These are phyloP conservation scores for Zaprionus ornatus DNA, from an alignment of 1,140 invertebrate genomes.

Conservation along the genomic window DNA sequence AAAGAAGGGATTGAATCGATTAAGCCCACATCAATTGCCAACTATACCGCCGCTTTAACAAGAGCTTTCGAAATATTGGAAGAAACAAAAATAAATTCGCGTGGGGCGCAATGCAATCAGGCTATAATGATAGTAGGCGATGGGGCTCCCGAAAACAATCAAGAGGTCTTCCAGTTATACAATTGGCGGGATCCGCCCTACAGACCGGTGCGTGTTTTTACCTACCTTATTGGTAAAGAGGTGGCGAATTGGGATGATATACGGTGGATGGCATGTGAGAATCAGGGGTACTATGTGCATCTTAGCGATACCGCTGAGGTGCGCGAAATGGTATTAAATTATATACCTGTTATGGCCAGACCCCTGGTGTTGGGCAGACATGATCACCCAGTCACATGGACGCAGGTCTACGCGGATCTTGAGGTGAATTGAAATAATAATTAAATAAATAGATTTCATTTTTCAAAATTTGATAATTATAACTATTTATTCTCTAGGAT, in stretches of 20 bases:
- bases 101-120: conserved; percentile 88
- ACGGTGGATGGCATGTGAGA: conserved; percentile 98
- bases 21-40: conserved; percentile 94
- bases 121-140: conserved; percentile 99
- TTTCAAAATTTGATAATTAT: background rate
- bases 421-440: conserved; percentile 85
- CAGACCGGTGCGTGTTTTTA: conserved; percentile 96
- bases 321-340: conserved; percentile 95
- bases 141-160: conserved; percentile 96
- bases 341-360: conserved; percentile 95
- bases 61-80: conserved; percentile 95
- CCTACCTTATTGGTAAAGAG: conserved; percentile 98
- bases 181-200: conserved; percentile 90
- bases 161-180: conserved; percentile 94
- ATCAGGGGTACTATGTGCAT: conserved; percentile 97
- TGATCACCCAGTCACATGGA: conserved; percentile 94
- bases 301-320: conserved; percentile 96
- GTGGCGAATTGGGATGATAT: conserved; percentile 92
- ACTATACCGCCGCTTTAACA: conserved; percentile 95
- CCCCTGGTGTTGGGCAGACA: conserved; percentile 91
- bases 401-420: conserved; percentile 95
- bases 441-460: background rate
- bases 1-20: conserved; percentile 91
- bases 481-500: conserved; percentile 85
- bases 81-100: conserved; percentile 85